Conservation (phyloP, 23 tunicate species). For the Halocynthia aurantium region DNA sequence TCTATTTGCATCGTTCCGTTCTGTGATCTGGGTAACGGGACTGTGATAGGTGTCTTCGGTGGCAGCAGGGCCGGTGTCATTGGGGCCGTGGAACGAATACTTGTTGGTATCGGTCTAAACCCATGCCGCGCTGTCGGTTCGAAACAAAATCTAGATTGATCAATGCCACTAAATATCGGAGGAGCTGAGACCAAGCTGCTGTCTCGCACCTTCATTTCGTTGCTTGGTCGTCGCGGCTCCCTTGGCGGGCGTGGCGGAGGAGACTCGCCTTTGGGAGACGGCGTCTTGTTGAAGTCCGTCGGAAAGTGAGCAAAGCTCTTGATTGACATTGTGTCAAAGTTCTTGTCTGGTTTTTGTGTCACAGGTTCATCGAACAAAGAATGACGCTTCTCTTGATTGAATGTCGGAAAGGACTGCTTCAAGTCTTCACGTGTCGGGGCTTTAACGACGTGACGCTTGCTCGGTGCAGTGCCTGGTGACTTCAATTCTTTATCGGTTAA, state of each 20-base stretch:
- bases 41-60: slow-evolving; percentile 14
- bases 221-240: slow-evolving; percentile 16
- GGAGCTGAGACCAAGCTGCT: slow-evolving; percentile 46
- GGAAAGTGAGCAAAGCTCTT: background rate
- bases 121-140: slow-evolving; percentile 18
- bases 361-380: slow-evolving; percentile 4
- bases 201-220: background rate
- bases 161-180: slow-evolving; percentile 6
- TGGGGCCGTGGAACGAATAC: background rate
- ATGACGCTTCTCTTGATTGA: slow-evolving; percentile 35
- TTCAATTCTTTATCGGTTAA: slow-evolving; percentile 74
- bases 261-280: slow-evolving; percentile 40
- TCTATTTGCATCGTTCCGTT: background rate
- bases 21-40: background rate
- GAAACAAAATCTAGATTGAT: slow-evolving; percentile 35
- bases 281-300: slow-evolving; percentile 14
- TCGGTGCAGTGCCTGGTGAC: slow-evolving; percentile 72
- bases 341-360: slow-evolving; percentile 24
- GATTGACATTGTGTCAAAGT: slow-evolving; percentile 11
- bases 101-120: background rate
- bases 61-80: background rate
- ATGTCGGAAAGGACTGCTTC: slow-evolving; percentile 18
- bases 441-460: slow-evolving; percentile 40
- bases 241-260: slow-evolving; percentile 81
- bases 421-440: slow-evolving; percentile 48